phyloP scores from a whole-genome alignment of 2,888 invertebrate genomes.

The Leucozona laternaria region DNA sequence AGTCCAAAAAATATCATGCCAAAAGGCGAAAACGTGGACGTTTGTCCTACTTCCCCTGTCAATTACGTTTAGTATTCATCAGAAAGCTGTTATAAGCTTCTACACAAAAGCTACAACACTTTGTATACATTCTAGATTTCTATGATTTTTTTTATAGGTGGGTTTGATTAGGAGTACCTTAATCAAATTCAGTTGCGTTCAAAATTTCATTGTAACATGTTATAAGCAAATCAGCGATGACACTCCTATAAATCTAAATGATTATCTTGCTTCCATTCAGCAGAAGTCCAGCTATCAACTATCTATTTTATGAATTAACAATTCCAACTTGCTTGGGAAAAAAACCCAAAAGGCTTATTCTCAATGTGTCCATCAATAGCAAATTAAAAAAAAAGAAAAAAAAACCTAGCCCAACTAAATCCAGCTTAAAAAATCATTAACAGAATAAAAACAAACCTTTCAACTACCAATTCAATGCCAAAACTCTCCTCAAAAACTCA shows the following conservation, averaged over 20 bases:
- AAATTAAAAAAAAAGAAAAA: slow-evolving; percentile 6
- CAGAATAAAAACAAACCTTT: slow-evolving; percentile 13
- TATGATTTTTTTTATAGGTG: not conserved
- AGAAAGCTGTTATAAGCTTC: too few relatives aligned
- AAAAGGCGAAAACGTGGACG: too few relatives aligned
- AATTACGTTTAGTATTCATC: too few relatives aligned
- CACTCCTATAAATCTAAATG: not conserved
- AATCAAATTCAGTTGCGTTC: not conserved
- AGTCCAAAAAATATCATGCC: too few relatives aligned
- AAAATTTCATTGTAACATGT: not conserved
- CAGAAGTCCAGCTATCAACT: not conserved
- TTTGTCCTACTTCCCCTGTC: too few relatives aligned
- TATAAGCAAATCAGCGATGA: not conserved
- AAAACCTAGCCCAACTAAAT: slow-evolving; percentile 19
- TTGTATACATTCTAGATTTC: not conserved
- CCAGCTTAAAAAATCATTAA: slow-evolving; percentile 35
- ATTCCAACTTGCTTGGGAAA: slow-evolving; percentile 22
- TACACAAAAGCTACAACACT: too few relatives aligned
- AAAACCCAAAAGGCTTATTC: not conserved
- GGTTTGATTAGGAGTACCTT: not conserved
- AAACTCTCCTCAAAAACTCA: slow-evolving; percentile 44
- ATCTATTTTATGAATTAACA: slow-evolving; percentile 7
- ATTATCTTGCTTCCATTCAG: not conserved
- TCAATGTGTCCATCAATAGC: slow-evolving; percentile 1
- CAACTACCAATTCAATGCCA: slow-evolving; percentile 43